Base-by-base conservation (phyloP, 2,888 invertebrate species). In the Pemphredon lugubris region DNA sequence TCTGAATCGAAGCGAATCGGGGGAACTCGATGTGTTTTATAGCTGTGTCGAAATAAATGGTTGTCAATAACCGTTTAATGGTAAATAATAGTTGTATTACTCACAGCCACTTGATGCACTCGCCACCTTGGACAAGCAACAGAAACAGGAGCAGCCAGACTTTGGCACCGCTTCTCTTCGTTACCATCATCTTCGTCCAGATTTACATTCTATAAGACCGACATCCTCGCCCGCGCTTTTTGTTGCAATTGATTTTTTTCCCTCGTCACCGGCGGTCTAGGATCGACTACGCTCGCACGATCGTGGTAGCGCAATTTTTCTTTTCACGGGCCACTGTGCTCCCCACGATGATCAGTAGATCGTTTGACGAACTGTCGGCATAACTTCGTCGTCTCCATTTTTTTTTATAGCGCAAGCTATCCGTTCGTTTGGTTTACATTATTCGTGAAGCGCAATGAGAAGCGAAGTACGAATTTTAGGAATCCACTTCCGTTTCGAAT, bases 71-170 rank as follows among this genome's bases (percentile, higher is more conserved):
- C n/a, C n/a, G 11, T 13, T 47, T 0, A n/a, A 18, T 4, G 18
- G 0, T n/a, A 23, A 14, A 26, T 20, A 47, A n/a, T 26, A 9
- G n/a, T 26, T 47, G 9, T 7, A n/a, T 1, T 83, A 89, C 89
- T 89, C 82, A 89, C 89, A 89, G 83, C 89, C 89, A 89, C 87
- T 89, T 89, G 82, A 89, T 89, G 85, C 88, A 88, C 77, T 82
- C 77, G 77, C 84, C 88, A 69, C 81, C 81, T 63, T 87, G 83
- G 34, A 84, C 75, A 66, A 86, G 65, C 66, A 86, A 75, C 40
- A 86, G 76, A 42, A 87, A 68, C 39, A 87, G 65, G 54, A 85
- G 64, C 61, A 87, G 65, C 65, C 82, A 78, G 75, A 79, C 61
- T 63, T 61, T 50, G 18, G 54, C 69, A 57, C 47, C 60, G 66